phyloP scores from a whole-genome alignment of 2,888 invertebrate genomes.

The Agrenia bidenticulata region DNA sequence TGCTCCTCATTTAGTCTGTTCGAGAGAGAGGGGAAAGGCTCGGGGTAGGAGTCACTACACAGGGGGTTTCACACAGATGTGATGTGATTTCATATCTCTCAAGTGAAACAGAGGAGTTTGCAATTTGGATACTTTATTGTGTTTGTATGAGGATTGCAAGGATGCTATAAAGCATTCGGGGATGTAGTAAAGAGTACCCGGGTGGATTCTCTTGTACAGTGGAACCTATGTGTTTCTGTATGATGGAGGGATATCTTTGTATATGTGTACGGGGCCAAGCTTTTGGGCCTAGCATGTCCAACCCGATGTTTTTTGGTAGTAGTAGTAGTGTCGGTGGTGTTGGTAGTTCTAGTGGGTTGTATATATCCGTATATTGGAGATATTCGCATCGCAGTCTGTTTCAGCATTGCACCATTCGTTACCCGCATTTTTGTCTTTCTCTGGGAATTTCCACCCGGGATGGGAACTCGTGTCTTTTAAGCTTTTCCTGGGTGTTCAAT shows the following conservation, averaged over 20 bases:
- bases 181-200: slow-evolving; percentile 6
- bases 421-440: slow-evolving; percentile 19
- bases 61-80: too few species aligned
- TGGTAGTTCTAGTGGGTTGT: too few species aligned
- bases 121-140: slow-evolving; percentile 5
- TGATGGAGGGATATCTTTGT: too few species aligned
- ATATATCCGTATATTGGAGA: too few species aligned
- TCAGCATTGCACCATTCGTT: slow-evolving; percentile 30
- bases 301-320: not conserved
- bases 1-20: too few species aligned
- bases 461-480: too few species aligned
- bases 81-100: too few species aligned
- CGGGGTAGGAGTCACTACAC: too few species aligned
- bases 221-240: not conserved
- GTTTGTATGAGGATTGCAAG: not conserved
- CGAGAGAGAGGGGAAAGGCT: too few species aligned
- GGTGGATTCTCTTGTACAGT: not conserved
- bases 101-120: not conserved
- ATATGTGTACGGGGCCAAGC: too few species aligned
- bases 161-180: slow-evolving; percentile 4
- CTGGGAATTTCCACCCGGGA: not conserved
- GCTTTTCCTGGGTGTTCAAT: not conserved
- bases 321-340: not conserved
- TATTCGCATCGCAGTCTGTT: slow-evolving; percentile 15
- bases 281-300: too few species aligned